A percentile compares a stretch with the other conserved stretches of the same genome.
phyloP scores from a whole-genome alignment of 2,888 invertebrate species.

The Bombyx huttoni region DNA sequence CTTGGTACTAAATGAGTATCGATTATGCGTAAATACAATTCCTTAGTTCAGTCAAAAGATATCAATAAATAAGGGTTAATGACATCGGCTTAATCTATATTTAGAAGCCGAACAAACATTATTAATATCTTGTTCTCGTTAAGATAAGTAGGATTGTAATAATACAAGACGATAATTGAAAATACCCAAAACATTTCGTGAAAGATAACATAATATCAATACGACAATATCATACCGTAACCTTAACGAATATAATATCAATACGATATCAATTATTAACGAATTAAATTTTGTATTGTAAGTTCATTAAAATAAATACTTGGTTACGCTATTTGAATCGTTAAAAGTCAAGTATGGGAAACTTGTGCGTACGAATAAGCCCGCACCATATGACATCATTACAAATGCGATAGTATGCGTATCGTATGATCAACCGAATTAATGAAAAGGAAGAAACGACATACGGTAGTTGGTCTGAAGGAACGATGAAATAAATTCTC shows the following conservation, averaged over 20 bases:
- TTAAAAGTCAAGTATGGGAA: slow-evolving; percentile 42
- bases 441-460: slow-evolving; percentile 63
- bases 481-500: slow-evolving; percentile 38
- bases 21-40: too few relatives aligned
- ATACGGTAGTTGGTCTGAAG: slow-evolving; percentile 42
- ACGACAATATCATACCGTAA: too few relatives aligned
- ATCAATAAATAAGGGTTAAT: slow-evolving; percentile 5
- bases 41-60: too few relatives aligned
- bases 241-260: too few relatives aligned
- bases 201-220: too few relatives aligned
- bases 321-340: slow-evolving; percentile 5
- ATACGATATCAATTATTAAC: too few relatives aligned
- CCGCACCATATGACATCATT: slow-evolving; percentile 52
- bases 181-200: background rate
- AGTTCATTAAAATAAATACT: too few relatives aligned
- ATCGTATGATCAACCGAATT: slow-evolving; percentile 62
- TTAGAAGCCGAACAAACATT: background rate
- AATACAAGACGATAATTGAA: background rate
- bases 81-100: slow-evolving; percentile 1
- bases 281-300: too few relatives aligned
- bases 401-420: slow-evolving; percentile 46
- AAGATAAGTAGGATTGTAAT: background rate
- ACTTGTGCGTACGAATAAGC: slow-evolving; percentile 16
- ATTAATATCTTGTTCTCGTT: background rate
- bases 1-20: too few relatives aligned